Evolutionary conservation across 1,140 invertebrate genomes (phyloP), one percentile per base, ranked within the genome.

Genomic region (Drosophila chauvacae): DNA sequence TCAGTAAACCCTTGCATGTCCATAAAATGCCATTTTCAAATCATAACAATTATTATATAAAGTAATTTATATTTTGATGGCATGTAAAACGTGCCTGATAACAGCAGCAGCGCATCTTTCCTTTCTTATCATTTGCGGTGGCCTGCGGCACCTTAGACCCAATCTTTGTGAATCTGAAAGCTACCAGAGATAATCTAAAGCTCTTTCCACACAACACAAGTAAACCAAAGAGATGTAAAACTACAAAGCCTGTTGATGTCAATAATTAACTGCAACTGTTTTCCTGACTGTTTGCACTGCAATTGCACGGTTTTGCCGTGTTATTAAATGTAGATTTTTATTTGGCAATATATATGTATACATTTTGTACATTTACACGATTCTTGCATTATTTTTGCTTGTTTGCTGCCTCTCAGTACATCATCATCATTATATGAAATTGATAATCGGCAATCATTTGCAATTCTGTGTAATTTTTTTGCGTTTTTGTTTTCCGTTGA

Each of bases 371-470:
- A 26, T 28, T 47, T 35, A 65, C 65, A 69, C 61, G 37, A 53
- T 10, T 14, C 1, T 10, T 66, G 37, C 20, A 66, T 50, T 66
- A 48, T 18, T 51, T 47, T 37, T 13, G 0, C 35, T 1, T 13
- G 13, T 13, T 4, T 9, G 13, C 35, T 14, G 37, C 50, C 62
- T 18, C 28, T 18, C 3, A 18, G 30, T 35, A 13, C 26, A 44
- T 44, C 41, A 41, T 56, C 23, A 59, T 60, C 28, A 48, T 68
- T 35, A 48, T 33, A 18, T 16, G 11, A 39, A 45, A 69, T 61
- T 69, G 50, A 77, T 77, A 69, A 77, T 77, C 56, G 60, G 37
- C 37, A 59, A 69, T 51, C 71, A 71, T 72, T 68, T 47, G 37
- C 37, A 33, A 56, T 56, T 68, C 39, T 26, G 56, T 37, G 35